phyloP scores from a whole-genome alignment of 2,797 vertebrate genomes.

The Trachops cirrhosus region DNA sequence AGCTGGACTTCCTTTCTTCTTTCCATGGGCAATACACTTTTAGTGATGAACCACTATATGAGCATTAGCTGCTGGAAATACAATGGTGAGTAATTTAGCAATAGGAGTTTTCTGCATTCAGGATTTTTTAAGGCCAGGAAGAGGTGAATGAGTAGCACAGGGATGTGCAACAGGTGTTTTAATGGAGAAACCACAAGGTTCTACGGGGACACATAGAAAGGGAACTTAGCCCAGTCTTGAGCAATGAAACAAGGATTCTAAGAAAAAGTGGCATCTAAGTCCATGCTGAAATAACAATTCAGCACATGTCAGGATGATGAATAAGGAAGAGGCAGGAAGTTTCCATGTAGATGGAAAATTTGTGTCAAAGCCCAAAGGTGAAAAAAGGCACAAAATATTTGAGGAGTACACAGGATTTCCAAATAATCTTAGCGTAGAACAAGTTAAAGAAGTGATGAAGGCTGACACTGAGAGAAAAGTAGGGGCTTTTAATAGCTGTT shows the following conservation, averaged over 20 bases:
- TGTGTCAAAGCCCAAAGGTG: neutral
- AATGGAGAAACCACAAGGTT: neutral
- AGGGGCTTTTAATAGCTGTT: neutral
- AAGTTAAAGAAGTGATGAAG: neutral
- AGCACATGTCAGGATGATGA: neutral
- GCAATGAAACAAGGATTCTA: neutral
- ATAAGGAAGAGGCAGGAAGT: neutral
- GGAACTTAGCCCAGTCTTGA: neutral
- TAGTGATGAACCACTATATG: neutral
- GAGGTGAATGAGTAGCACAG: neutral
- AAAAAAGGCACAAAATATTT: neutral
- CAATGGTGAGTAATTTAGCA: neutral
- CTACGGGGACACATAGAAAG: neutral
- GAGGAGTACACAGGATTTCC: neutral
- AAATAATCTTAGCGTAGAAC: neutral
- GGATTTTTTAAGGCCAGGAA: neutral
- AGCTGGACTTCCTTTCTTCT: neutral
- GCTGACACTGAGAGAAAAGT: neutral
- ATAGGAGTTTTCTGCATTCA: neutral
- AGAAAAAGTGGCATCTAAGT: neutral
- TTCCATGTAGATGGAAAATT: neutral
- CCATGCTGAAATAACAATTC: neutral
- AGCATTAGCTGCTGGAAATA: neutral
- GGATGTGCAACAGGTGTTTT: neutral
- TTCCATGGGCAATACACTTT: neutral